Conservation (phyloP, 1,140 invertebrate species). For the Melipona quadrifasciata region DNA sequence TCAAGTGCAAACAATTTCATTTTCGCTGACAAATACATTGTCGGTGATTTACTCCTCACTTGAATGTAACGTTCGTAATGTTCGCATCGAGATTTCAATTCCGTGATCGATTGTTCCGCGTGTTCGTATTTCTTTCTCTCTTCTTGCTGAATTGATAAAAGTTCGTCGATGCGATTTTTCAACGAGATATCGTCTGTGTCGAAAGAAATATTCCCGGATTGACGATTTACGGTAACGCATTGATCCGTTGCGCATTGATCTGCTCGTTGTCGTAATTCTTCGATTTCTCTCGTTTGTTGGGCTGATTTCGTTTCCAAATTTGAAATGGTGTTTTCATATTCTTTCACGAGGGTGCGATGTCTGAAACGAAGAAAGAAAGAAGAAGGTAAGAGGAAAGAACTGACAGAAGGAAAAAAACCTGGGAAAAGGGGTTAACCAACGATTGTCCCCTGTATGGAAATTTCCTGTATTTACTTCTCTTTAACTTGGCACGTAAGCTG, state of each 20-base stretch:
- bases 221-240: neutral
- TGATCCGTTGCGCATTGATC: constrained; percentile 30
- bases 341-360: constrained; percentile 36
- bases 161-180: constrained; percentile 48
- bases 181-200: neutral
- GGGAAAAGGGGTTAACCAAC: no score
- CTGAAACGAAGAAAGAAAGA: constrained; percentile 49
- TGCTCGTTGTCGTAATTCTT: constrained; percentile 23
- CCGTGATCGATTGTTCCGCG: constrained; percentile 35
- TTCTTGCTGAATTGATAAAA: constrained; percentile 42
- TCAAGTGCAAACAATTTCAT: neutral
- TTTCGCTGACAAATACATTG: constrained; percentile 1
- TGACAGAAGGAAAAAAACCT: no score
- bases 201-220: neutral
- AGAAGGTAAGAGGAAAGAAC: neutral
- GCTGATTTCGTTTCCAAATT: constrained; percentile 42
- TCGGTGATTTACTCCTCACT: constrained; percentile 30
- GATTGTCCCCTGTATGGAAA: neutral
- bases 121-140: constrained; percentile 32
- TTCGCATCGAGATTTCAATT: constrained; percentile 40
- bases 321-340: constrained; percentile 48
- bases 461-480: constrained; percentile 63
- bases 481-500: constrained; percentile 52
- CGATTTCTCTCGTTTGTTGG: constrained; percentile 36
- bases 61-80: constrained; percentile 47